Percentiles rank a stretch among this genome's conserved stretches.
phyloP scores from a whole-genome alignment of 2,888 invertebrate genomes.

The Elegia similella region DNA sequence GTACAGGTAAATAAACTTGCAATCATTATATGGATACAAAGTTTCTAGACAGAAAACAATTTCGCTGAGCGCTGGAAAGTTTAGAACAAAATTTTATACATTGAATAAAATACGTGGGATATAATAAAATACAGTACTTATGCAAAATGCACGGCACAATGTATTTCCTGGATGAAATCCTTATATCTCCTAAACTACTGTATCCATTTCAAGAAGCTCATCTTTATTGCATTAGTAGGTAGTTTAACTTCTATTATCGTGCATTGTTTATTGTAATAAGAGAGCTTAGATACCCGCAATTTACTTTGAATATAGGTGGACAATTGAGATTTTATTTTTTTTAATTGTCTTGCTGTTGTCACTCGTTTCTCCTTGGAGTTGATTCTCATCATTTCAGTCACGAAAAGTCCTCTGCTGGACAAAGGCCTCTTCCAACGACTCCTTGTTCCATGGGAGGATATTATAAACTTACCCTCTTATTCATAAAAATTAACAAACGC shows the following conservation, averaged over 20 bases:
- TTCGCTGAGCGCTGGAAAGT: neutral
- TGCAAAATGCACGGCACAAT: slow-evolving; percentile 9
- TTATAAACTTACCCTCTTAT: too few relatives aligned
- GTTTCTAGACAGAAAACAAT: slow-evolving; percentile 10
- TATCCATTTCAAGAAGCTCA: slow-evolving; percentile 14
- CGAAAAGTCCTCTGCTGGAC: too few relatives aligned
- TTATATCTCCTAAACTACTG: slow-evolving; percentile 15
- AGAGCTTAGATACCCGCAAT: too few relatives aligned
- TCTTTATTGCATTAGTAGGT: slow-evolving; percentile 13
- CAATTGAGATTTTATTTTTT: too few relatives aligned
- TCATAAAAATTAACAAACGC: too few relatives aligned
- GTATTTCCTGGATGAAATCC: slow-evolving; percentile 16
- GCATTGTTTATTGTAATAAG: neutral
- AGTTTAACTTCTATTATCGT: neutral
- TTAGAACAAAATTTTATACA: slow-evolving; percentile 11
- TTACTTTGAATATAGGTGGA: too few relatives aligned
- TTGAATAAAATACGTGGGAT: slow-evolving; percentile 15
- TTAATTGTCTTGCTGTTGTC: too few relatives aligned
- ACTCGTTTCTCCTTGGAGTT: too few relatives aligned
- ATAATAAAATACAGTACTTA: slow-evolving; percentile 16
- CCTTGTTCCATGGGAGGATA: too few relatives aligned
- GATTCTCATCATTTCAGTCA: too few relatives aligned
- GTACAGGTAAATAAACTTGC: neutral
- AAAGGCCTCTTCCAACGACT: too few relatives aligned
- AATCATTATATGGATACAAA: neutral